Conservation (phyloP, 2,113 vertebrate species). For the Fregata magnificens region DNA sequence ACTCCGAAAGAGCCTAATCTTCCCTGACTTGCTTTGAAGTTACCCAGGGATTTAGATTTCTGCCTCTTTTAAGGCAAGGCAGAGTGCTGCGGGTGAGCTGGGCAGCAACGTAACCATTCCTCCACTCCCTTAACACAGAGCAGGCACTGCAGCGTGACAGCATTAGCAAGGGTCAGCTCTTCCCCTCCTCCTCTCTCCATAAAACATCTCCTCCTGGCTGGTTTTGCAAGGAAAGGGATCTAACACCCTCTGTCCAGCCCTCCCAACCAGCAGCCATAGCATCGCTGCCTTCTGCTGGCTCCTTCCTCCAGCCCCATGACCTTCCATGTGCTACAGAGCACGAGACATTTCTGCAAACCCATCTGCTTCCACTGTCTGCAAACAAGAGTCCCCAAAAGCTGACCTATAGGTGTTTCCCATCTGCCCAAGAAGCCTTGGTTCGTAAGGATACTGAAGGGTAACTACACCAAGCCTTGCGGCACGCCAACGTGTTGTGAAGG, state of each 20-base stretch:
- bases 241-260: neutral
- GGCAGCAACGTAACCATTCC: neutral
- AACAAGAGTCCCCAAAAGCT: neutral
- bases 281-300: neutral
- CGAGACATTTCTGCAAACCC: neutral
- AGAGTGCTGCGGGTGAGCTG: neutral
- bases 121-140: conserved; percentile 31
- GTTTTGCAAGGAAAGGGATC: neutral
- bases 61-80: conserved; percentile 53
- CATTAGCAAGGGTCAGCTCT: neutral
- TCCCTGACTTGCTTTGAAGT: conserved; percentile 17
- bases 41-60: conserved; percentile 50
- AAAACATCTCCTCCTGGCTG: neutral
- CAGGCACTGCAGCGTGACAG: neutral
- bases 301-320: neutral
- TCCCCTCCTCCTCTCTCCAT: neutral
- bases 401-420: neutral
- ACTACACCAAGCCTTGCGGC: neutral
- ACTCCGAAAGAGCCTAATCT: conserved; percentile 13
- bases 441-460: neutral
- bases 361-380: neutral
- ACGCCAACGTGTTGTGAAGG: rapidly evolving
- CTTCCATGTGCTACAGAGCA: rapidly evolving
- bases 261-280: neutral
- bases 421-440: neutral